Evolutionary conservation across 2,113 vertebrate genomes (phyloP).

Genomic region (Nematolebias whitei): DNA sequence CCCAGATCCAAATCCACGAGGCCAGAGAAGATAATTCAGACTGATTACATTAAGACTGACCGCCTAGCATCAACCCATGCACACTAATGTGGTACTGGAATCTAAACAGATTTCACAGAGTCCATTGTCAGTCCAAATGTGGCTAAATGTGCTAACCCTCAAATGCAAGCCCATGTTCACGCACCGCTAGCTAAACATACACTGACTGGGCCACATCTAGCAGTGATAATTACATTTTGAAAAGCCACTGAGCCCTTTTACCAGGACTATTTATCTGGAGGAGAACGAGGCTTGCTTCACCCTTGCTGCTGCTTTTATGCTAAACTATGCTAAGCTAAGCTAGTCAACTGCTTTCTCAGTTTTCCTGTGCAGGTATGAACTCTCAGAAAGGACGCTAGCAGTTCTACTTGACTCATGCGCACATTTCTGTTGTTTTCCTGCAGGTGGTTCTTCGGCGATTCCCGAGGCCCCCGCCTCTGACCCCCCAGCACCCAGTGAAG

Average conservation of each 20-base stretch:
- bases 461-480: conserved; percentile 31
- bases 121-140: not conserved
- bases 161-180: not conserved
- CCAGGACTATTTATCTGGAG: not conserved
- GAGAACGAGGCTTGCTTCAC: not conserved
- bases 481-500: conserved; percentile 9
- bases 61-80: not conserved
- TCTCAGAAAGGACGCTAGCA: not conserved
- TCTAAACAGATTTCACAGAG: not conserved
- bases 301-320: not conserved
- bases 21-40: not conserved
- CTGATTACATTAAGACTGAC: not conserved
- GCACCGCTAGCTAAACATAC: not conserved
- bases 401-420: not conserved
- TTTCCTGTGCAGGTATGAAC: not conserved
- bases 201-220: not conserved
- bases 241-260: not conserved
- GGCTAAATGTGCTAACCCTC: not conserved
- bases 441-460: conserved; percentile 61
- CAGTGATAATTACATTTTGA: not conserved
- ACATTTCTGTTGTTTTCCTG: conserved; percentile 9
- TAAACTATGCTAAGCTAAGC: not conserved
- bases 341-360: not conserved
- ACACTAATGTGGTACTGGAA: not conserved
- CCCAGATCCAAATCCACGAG: not conserved